These are phyloP conservation scores for Tapirus terrestris DNA, from an alignment of 2,113 vertebrate species.

Conservation along the genomic window DNA sequence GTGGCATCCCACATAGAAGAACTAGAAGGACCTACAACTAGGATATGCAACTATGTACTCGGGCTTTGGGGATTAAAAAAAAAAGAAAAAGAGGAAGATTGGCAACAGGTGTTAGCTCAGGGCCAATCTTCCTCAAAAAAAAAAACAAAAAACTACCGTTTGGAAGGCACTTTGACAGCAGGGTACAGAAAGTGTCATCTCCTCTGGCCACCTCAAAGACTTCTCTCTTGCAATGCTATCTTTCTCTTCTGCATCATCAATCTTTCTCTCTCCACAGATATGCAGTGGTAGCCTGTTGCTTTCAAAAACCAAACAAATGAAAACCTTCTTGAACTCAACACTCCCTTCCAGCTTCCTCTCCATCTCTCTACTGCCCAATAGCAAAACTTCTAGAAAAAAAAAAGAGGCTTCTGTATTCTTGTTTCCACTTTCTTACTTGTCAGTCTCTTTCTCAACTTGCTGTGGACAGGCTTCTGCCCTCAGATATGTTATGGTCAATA, in stretches of 20 bases:
- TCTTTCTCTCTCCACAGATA: not conserved
- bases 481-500: not conserved
- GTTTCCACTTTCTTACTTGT: not conserved
- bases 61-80: no score
- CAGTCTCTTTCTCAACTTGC: not conserved
- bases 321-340: not conserved
- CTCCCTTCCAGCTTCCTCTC: not conserved
- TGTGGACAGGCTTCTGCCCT: not conserved
- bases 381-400: not conserved
- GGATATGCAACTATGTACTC: no score
- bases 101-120: no score
- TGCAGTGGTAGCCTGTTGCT: not conserved
- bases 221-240: not conserved
- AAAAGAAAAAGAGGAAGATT: no score
- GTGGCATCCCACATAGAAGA: no score
- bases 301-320: slow-evolving; percentile 3
- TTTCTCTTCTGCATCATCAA: not conserved
- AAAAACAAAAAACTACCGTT: not conserved
- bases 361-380: not conserved
- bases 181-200: not conserved
- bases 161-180: not conserved
- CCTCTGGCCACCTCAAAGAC: not conserved
- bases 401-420: not conserved
- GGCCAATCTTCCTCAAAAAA: no score
- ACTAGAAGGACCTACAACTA: no score